A percentile compares a stretch with the other conserved stretches of the same genome.
Conservation (phyloP, 2,113 vertebrate species). For the Puntigrus tetrazona region DNA sequence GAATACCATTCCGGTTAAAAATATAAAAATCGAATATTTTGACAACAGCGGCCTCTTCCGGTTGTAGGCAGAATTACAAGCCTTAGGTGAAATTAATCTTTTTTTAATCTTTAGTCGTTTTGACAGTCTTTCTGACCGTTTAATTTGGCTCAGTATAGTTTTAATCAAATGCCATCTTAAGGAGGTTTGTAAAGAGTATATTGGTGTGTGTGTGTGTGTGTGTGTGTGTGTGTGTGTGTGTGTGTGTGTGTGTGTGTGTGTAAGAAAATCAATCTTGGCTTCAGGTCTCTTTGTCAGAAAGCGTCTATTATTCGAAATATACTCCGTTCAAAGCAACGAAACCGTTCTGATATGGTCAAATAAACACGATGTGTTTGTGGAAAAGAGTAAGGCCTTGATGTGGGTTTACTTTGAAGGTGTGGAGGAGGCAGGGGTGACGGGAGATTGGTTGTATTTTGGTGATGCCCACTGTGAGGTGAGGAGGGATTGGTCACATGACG, state of each 20-base stretch:
- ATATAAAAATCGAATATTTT: neutral
- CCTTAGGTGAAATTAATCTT: neutral
- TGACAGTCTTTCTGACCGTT: neutral
- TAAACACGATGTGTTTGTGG: neutral
- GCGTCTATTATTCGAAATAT: neutral
- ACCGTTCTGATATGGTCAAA: neutral
- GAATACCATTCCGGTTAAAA: neutral
- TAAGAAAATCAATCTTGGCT: neutral
- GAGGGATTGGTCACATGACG: slow-evolving; percentile 18
- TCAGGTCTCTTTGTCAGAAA: neutral
- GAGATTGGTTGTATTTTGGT: slow-evolving; percentile 28
- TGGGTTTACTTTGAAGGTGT: slow-evolving; percentile 45
- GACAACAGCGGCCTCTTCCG: neutral
- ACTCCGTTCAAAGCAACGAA: neutral
- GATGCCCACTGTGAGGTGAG: slow-evolving; percentile 27
- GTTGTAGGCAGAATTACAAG: neutral
- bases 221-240: slow-evolving; percentile 26
- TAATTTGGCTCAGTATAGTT: neutral
- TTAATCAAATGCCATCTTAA: neutral
- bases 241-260: slow-evolving; percentile 4
- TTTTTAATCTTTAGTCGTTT: neutral
- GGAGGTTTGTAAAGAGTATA: neutral
- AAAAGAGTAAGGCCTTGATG: slow-evolving; percentile 22
- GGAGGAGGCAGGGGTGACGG: slow-evolving; percentile 5
- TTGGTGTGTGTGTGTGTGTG: slow-evolving; percentile 8